Evolutionary conservation across 2,888 invertebrate species (phyloP), one percentile per base, ranked within the genome.

Genomic region (Exocentrus adspersus): DNA sequence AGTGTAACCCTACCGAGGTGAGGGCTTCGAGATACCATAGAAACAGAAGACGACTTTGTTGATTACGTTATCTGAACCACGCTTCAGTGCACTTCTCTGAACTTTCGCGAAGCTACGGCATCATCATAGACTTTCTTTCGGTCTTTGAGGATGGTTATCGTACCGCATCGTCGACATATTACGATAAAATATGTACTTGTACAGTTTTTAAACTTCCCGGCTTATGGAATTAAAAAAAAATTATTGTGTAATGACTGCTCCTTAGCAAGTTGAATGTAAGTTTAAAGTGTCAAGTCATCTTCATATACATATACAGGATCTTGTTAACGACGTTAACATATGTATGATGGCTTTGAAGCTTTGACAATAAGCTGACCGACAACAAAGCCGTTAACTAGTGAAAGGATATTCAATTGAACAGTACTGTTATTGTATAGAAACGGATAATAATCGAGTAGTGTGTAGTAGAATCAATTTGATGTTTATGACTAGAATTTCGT

Each of bases 21-120:
- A 37, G 12, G 20, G n/a, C 51, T 51, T 32, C 19, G 19, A 16
- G 32, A 32, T 20, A 19, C 30, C 14, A 19, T 2, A 14, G 48
- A 37, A 12, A 37, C 51, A 20, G 37, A n/a, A 48, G 30, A 51
- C 30, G 24, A 51, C 51, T 51, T 37, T 32, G 32, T 53, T 53
- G 32, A 37, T 53, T 53, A 53, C 32, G 32, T 53, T 42, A 53
- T 41, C 53, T 41, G 41, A 42, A 54, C 43, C 12, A 7, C 54
- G 54, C 54, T 43, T 30, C 43, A 17, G 10, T 54, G 54, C 54
- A 17, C 37, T 54, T 43, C 43, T 43, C 43, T 43, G 24, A 7
- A 54, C 12, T 37, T 37, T 12, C 37, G 5, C 1, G 12, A 24
- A 3, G 32, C 14, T n/a, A n/a, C 12, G 10, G n/a, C 12, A 3